Evolutionary conservation across 2,888 invertebrate species (phyloP), one percentile per base, ranked within the genome.

Genomic region (Keiferia lycopersicella): DNA sequence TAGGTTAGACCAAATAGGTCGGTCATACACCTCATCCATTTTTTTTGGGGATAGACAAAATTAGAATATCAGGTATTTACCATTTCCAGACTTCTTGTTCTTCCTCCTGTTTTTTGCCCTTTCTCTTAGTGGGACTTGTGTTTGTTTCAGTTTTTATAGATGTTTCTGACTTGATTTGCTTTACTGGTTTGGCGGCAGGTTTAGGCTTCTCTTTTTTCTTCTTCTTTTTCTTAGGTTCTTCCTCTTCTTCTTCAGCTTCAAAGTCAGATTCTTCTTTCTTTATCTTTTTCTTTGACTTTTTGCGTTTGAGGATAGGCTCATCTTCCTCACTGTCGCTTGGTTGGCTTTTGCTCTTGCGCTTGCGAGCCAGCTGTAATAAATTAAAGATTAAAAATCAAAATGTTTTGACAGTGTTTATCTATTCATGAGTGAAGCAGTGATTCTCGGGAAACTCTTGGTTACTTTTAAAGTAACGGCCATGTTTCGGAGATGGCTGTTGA

Each of bases 11-110:
- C 34, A 34, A 34, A 10, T 34, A 34, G 34, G 34, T 34, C 3
- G 34, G 34, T 34, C 34, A 34, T 34, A 10, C 34, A 34, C 6
- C 34, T 34, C 10, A 8, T 34, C 7, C 8, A 34, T 34, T 34
- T 34, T 34, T 34, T 34, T 34, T 1, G 34, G 34, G 34, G 34
- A 4, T 10, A 7, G 34, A 34, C 8, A 34, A 34, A 10, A 34
- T 7, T 50, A 18, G 10, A 18, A 51, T 20, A 26, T 6, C 6
- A 18, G 48, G 48, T 18, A 18, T 18, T 93, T 89, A 97, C 97
- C 97, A 97, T 93, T 97, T 96, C 97, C 97, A 97, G 65, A 97
- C 97, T 88, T 97, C 96, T 75, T 93, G 94, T 71, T 95, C 94
- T 69, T 96, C 96, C 63, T 97, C 97, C 71, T 95, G 95, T 79